A percentile compares a stretch with the other conserved stretches of the same genome.
Evolutionary conservation across 2,113 vertebrate genomes (phyloP).

Genomic region (Calidris pugnax): DNA sequence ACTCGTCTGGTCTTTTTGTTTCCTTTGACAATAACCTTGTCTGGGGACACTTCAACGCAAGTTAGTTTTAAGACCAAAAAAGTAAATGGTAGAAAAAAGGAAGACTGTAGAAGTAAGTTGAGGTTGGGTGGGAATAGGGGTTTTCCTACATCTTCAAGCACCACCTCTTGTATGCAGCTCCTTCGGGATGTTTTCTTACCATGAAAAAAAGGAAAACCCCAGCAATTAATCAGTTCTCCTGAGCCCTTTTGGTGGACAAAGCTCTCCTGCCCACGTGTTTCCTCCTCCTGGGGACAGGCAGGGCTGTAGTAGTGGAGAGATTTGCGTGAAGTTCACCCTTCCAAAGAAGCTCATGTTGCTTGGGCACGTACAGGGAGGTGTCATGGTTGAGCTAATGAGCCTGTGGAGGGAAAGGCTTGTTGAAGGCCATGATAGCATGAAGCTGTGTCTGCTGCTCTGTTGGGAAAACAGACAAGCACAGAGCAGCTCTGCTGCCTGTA

Average conservation of each 20-base stretch:
- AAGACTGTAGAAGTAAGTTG: background rate
- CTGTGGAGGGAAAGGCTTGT: background rate
- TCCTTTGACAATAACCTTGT: background rate
- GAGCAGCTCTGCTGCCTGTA: background rate
- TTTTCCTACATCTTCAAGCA: background rate
- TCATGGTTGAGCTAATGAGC: background rate
- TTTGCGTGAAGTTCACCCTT: background rate
- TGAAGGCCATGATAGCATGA: background rate
- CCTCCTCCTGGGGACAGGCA: background rate
- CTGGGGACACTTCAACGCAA: background rate
- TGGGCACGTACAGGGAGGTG: background rate
- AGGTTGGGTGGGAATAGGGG: background rate
- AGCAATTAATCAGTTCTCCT: background rate
- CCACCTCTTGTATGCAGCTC: background rate
- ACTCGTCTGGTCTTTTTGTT: background rate
- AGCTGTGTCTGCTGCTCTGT: background rate
- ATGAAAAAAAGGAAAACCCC: background rate
- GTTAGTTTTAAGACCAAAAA: background rate
- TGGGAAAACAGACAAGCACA: rapidly evolving
- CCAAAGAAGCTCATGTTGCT: background rate
- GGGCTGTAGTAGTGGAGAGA: background rate
- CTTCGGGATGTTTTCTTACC: background rate
- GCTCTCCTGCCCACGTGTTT: background rate
- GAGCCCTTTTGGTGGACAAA: background rate
- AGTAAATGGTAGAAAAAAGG: too few species aligned